Conservation (phyloP, 1,140 invertebrate genomes). For the Eumaeus atala region DNA sequence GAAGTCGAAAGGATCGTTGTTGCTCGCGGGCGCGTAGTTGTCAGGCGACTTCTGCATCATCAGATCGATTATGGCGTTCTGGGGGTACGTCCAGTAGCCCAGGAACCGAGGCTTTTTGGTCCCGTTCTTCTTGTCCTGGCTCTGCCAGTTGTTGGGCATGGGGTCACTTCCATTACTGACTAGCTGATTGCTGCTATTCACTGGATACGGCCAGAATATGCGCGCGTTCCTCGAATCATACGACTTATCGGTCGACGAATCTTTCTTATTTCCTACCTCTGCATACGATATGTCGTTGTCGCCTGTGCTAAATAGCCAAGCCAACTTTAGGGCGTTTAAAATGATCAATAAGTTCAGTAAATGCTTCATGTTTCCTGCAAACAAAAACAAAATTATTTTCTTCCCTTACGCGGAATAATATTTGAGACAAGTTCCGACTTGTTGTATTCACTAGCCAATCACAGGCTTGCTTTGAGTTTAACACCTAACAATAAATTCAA, state of each 20-base stretch:
- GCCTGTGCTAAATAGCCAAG: slow-evolving; percentile 7
- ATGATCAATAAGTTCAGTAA: background rate
- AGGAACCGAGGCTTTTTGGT: slow-evolving; percentile 24
- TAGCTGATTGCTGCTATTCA: slow-evolving; percentile 28
- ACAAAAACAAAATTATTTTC: slow-evolving; percentile 4
- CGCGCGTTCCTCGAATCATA: slow-evolving; percentile 27
- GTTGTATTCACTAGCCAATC: too few species aligned
- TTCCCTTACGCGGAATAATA: too few species aligned
- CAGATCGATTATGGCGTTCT: slow-evolving; percentile 52
- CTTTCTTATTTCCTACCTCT: slow-evolving; percentile 23
- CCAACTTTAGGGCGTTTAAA: background rate
- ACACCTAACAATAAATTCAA: too few species aligned
- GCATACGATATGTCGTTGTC: slow-evolving; percentile 38
- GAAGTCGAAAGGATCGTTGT: slow-evolving; percentile 57
- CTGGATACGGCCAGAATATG: slow-evolving; percentile 53
- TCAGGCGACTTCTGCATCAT: slow-evolving; percentile 48
- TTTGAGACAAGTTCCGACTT: too few species aligned
- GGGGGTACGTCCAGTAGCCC: slow-evolving; percentile 41
- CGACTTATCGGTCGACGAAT: too few species aligned
- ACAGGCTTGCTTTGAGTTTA: too few species aligned
- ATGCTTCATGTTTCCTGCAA: slow-evolving; percentile 24
- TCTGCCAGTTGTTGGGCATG: background rate
- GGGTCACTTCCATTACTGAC: background rate
- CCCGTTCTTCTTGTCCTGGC: background rate
- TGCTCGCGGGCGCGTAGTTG: slow-evolving; percentile 47